phyloP scores from a whole-genome alignment of 2,888 invertebrate species.

The Acanthosepion lycidas region DNA sequence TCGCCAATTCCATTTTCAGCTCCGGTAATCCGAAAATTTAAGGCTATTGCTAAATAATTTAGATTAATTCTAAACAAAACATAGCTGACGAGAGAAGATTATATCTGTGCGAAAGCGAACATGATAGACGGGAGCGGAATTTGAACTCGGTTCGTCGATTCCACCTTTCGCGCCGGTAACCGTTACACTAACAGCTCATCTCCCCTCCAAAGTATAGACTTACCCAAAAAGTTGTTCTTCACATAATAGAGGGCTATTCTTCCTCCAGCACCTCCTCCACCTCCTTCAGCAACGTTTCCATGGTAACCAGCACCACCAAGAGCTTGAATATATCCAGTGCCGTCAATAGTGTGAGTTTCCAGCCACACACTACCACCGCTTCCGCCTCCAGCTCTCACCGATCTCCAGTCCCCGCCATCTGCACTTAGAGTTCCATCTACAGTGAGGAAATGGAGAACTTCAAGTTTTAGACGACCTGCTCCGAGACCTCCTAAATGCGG shows the following conservation, averaged over 20 bases:
- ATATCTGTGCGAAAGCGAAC: no score
- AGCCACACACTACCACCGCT: slow-evolving; percentile 64
- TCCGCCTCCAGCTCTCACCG: slow-evolving; percentile 63
- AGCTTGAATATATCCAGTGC: slow-evolving; percentile 59
- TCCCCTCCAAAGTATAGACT: slow-evolving; percentile 46
- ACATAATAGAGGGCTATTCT: slow-evolving; percentile 61
- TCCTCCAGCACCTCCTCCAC: slow-evolving; percentile 66
- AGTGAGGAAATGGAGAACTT: slow-evolving; percentile 59
- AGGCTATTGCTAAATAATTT: no score
- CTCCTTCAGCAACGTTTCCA: slow-evolving; percentile 53
- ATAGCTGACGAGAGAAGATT: no score
- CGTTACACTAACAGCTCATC: no score
- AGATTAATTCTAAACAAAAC: no score
- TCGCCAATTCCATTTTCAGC: no score
- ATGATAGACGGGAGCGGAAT: no score
- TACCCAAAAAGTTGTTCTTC: slow-evolving; percentile 64
- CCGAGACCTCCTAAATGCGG: slow-evolving; percentile 61
- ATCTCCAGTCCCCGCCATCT: slow-evolving; percentile 60
- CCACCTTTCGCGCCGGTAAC: no score
- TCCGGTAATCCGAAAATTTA: no score
- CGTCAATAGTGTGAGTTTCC: slow-evolving; percentile 59
- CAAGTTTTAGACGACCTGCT: slow-evolving; percentile 59
- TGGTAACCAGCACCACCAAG: slow-evolving; percentile 61
- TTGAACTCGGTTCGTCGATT: no score
- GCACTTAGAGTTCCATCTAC: slow-evolving; percentile 60